Evolutionary conservation across 2,888 invertebrate genomes (phyloP).

Genomic region (Scaptomyza polygonia): DNA sequence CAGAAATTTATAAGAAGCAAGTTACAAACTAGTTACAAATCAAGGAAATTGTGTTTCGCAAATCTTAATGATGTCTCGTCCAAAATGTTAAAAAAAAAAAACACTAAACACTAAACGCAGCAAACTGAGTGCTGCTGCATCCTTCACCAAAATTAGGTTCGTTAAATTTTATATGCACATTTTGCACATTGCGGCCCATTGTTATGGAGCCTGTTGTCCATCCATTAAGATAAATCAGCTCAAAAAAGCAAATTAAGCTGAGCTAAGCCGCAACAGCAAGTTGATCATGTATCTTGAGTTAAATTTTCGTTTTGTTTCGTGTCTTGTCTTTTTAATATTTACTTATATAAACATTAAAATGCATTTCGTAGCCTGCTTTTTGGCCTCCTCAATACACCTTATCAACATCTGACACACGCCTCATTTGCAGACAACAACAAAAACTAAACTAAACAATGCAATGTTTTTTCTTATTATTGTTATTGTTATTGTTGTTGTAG

Average conservation of each 20-base stretch:
- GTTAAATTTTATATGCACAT: slow-evolving; percentile 63
- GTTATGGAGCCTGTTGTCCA: slow-evolving; percentile 25
- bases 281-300: slow-evolving; percentile 9
- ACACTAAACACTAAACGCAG: no score
- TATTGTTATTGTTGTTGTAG: no score
- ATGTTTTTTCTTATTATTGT: no score
- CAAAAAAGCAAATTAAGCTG: slow-evolving; percentile 7
- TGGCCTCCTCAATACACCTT: background rate
- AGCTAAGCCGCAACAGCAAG: background rate
- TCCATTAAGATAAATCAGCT: slow-evolving; percentile 69
- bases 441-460: slow-evolving; percentile 26
- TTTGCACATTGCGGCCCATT: slow-evolving; percentile 32
- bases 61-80: slow-evolving; percentile 19
- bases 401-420: slow-evolving; percentile 23
- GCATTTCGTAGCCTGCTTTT: slow-evolving; percentile 27
- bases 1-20: background rate
- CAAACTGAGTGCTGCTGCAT: slow-evolving; percentile 11
- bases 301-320: background rate
- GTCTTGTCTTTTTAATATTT: slow-evolving; percentile 44
- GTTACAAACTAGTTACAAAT: background rate
- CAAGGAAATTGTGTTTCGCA: slow-evolving; percentile 1
- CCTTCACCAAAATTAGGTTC: slow-evolving; percentile 52
- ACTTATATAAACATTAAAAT: slow-evolving; percentile 54
- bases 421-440: slow-evolving; percentile 21
- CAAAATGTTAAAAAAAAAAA: background rate